Percentiles rank a stretch among this genome's conserved stretches.
Conservation (phyloP, 2,888 invertebrate species). For the Muschampia plurimacula region DNA sequence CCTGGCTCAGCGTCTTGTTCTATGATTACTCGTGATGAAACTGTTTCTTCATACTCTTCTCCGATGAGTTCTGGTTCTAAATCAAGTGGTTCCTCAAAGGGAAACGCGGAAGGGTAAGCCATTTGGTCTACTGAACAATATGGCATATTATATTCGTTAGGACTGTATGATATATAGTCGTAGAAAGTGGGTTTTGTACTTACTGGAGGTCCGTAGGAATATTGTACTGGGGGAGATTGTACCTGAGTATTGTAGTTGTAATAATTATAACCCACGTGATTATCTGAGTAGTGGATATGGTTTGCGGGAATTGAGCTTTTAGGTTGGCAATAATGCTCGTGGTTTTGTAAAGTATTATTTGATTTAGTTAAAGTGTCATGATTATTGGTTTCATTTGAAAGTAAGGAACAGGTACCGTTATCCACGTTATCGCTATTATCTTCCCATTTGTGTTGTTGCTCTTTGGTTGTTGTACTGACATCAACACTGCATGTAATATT, state of each 20-base stretch:
- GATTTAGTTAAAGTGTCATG: neutral
- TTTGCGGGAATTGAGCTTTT: conserved; percentile 44
- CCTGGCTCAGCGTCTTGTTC: conserved; percentile 72
- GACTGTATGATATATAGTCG: conserved; percentile 64
- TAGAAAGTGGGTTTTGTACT: conserved; percentile 67
- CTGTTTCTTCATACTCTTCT: conserved; percentile 74
- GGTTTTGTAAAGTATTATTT: conserved; percentile 5
- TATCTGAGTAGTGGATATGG: conserved; percentile 35
- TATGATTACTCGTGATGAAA: conserved; percentile 70
- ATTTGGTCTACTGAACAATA: conserved; percentile 64
- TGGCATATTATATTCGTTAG: conserved; percentile 57
- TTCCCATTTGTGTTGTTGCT: neutral
- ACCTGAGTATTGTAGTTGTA: conserved; percentile 65
- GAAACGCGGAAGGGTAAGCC: conserved; percentile 42
- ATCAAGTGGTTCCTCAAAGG: conserved; percentile 57
- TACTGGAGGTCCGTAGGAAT: conserved; percentile 57
- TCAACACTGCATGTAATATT: conserved; percentile 45
- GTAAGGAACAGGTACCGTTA: conserved; percentile 14
- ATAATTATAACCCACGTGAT: conserved; percentile 47
- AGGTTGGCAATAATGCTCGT: conserved; percentile 12
- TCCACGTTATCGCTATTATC: neutral
- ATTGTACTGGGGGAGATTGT: conserved; percentile 54
- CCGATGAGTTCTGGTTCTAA: conserved; percentile 71
- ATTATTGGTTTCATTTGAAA: conserved; percentile 2
- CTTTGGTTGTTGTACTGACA: neutral